These are phyloP conservation scores for Pemphredon lugubris DNA, from an alignment of 2,888 invertebrate genomes.

Conservation along the genomic window DNA sequence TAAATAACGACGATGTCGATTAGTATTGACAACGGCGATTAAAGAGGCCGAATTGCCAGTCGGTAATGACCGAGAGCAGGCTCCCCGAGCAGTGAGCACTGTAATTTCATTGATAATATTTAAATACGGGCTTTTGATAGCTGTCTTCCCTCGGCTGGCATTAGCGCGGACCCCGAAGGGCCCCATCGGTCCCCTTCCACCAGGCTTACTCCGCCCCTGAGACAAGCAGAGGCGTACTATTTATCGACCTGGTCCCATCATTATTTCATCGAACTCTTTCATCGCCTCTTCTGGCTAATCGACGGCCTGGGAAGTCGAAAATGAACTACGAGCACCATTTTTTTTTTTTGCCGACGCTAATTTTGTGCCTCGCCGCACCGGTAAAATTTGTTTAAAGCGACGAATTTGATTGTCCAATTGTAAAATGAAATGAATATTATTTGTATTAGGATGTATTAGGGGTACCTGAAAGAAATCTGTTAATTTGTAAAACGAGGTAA, in stretches of 20 bases:
- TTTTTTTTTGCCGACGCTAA: background rate
- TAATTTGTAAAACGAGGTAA: no score
- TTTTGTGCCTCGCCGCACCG: no score
- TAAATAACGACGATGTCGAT: conserved; percentile 78
- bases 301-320: conserved; percentile 41
- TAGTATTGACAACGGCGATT: conserved; percentile 77
- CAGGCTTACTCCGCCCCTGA: conserved; percentile 57
- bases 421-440: no score
- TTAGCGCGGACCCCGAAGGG: conserved; percentile 54
- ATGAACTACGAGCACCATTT: conserved; percentile 3
- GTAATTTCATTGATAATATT: conserved; percentile 79
- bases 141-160: conserved; percentile 68
- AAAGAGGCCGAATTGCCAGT: conserved; percentile 71
- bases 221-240: conserved; percentile 69
- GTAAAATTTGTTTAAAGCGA: no score
- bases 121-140: conserved; percentile 78
- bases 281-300: conserved; percentile 69
- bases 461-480: no score
- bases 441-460: no score
- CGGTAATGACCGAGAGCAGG: conserved; percentile 68
- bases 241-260: conserved; percentile 77
- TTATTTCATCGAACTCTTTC: conserved; percentile 79
- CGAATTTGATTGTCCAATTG: no score
- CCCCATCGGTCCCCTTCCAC: conserved; percentile 31
- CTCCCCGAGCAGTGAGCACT: conserved; percentile 64